Conservation (phyloP, 2,888 invertebrate genomes). For the Aphodius sticticus region DNA sequence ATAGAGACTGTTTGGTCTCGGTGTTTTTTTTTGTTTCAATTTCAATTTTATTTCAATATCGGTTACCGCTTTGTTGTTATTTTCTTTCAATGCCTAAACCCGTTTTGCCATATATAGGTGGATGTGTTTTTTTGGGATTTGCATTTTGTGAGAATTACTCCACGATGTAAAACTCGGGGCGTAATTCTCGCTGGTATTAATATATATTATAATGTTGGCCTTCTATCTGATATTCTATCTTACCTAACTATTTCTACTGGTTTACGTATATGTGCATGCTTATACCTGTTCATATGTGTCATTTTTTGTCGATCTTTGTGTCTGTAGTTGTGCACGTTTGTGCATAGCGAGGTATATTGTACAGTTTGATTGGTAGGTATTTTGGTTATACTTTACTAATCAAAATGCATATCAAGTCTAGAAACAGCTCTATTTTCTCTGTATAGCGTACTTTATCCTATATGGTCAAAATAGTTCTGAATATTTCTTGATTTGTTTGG, state of each 20-base stretch:
- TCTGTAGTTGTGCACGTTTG: conserved; percentile 38
- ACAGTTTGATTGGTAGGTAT: neutral
- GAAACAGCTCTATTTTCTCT: neutral
- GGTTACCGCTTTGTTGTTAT: conserved; percentile 48
- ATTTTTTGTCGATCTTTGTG: conserved; percentile 25
- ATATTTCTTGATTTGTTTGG: neutral
- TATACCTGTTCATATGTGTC: conserved; percentile 36
- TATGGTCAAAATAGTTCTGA: conserved; percentile 4
- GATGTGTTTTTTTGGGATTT: conserved; percentile 52
- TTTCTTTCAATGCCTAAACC: conserved; percentile 45
- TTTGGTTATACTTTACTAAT: conserved; percentile 1
- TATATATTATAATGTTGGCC: conserved; percentile 58
- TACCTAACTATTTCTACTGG: conserved; percentile 55
- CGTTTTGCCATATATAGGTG: conserved; percentile 57
- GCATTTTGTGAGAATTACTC: conserved; percentile 36
- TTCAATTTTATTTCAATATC: conserved; percentile 36
- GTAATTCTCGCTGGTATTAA: conserved; percentile 42
- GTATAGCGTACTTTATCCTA: conserved; percentile 8
- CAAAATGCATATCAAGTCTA: neutral
- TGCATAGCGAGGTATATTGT: conserved; percentile 37
- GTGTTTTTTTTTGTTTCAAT: conserved; percentile 48
- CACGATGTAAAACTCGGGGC: conserved; percentile 19
- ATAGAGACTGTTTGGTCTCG: conserved; percentile 58
- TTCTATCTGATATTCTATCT: conserved; percentile 60
- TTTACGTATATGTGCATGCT: conserved; percentile 56